Conservation (phyloP, 2,888 invertebrate genomes). For the Smittia sp. region DNA sequence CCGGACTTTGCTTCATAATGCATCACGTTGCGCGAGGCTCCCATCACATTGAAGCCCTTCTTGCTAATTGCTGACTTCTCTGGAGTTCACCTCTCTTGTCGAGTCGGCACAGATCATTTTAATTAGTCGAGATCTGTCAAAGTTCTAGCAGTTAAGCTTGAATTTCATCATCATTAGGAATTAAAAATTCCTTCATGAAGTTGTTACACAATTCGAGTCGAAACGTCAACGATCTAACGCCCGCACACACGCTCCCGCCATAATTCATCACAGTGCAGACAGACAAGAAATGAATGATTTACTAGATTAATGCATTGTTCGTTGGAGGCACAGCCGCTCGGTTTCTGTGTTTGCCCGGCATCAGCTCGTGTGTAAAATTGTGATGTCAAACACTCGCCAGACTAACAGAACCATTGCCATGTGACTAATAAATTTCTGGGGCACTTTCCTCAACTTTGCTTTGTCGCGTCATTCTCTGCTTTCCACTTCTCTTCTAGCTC, state of each 20-base stretch:
- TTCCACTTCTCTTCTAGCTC: not conserved
- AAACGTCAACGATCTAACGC: conserved; percentile 8
- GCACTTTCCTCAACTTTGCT: not conserved
- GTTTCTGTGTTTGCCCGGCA: not conserved
- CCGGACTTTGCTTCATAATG: not conserved
- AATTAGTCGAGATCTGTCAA: not conserved
- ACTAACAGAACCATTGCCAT: not conserved
- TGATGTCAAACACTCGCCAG: not conserved
- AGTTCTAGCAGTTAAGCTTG: not conserved
- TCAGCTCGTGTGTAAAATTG: conserved; percentile 17
- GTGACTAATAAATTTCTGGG: not conserved
- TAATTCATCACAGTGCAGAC: not conserved
- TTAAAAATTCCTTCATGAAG: not conserved
- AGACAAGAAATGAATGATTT: conserved; percentile 37
- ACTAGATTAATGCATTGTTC: conserved; percentile 33
- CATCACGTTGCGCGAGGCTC: conserved; percentile 24
- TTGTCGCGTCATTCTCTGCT: not conserved
- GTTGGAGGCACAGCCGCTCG: not conserved
- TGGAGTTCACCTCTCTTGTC: too few relatives aligned
- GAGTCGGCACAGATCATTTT: too few relatives aligned
- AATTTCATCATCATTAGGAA: conserved; percentile 1
- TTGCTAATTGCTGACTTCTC: not conserved
- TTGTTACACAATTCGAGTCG: not conserved
- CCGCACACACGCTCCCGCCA: conserved; percentile 10
- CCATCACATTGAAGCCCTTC: not conserved